Conservation (phyloP, 2,113 vertebrate genomes). For the Ictalurus furcatus region DNA sequence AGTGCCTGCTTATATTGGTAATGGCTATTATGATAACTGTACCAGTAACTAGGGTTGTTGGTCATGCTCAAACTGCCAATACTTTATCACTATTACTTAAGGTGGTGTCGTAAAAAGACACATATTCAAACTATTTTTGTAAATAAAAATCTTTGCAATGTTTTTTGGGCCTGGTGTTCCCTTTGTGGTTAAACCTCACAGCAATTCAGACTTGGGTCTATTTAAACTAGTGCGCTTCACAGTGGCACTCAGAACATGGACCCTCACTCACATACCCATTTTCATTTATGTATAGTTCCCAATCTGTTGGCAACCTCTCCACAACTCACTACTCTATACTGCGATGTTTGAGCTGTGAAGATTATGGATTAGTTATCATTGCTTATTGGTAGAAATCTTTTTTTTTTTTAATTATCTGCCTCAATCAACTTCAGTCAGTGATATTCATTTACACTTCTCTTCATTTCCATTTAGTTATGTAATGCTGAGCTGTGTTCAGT, state of each 20-base stretch:
- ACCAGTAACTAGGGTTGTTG: neutral
- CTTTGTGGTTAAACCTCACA: neutral
- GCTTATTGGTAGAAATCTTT: neutral
- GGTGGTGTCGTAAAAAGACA: neutral
- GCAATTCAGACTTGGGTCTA: neutral
- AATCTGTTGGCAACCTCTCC: neutral
- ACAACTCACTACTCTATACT: neutral
- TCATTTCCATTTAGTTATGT: neutral
- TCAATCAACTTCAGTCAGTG: neutral
- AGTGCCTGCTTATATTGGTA: neutral
- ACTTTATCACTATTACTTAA: neutral
- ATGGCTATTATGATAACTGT: neutral
- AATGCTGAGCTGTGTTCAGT: neutral
- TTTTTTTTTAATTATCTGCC: neutral
- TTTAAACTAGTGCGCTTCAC: neutral
- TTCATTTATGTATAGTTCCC: neutral
- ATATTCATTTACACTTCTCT: neutral
- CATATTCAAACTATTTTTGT: neutral
- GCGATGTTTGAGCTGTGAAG: neutral
- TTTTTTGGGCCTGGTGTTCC: neutral
- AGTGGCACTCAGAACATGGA: neutral
- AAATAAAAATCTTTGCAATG: neutral
- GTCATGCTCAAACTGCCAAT: neutral
- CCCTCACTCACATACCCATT: neutral
- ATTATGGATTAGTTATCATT: neutral